These are phyloP conservation scores for Procavia capensis DNA, from an alignment of 2,113 vertebrate genomes.

Conservation along the genomic window DNA sequence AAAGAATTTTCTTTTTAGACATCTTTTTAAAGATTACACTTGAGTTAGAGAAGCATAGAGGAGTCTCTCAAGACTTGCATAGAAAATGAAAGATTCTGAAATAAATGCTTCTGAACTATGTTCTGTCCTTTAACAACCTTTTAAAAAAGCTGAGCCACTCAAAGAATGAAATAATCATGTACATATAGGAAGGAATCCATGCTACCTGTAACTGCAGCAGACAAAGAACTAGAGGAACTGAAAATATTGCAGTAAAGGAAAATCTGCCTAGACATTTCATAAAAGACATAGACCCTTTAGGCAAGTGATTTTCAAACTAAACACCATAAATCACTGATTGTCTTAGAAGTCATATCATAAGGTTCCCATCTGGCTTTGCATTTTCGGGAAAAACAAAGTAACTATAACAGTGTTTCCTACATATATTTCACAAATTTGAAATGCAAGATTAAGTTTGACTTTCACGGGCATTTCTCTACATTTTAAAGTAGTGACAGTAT, in stretches of 20 bases:
- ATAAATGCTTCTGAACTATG: neutral
- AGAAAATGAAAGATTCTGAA: neutral
- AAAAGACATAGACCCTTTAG: neutral
- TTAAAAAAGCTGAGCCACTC: neutral
- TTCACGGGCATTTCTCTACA: neutral
- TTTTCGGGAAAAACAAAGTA: constrained; percentile 34
- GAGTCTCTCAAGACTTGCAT: neutral
- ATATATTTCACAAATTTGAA: constrained; percentile 30
- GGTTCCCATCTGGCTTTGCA: neutral
- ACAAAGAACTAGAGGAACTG: neutral
- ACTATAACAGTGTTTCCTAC: neutral
- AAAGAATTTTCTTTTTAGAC: neutral
- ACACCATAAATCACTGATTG: neutral
- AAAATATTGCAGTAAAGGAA: neutral
- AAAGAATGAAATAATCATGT: neutral
- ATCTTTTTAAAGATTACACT: neutral
- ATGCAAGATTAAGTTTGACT: neutral
- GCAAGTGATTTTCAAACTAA: neutral
- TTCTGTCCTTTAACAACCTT: neutral
- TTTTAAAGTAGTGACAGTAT: neutral
- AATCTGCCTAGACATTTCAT: neutral
- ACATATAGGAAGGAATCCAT: neutral
- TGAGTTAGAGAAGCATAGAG: neutral
- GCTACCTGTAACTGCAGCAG: neutral
- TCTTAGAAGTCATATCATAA: neutral